phyloP scores from a whole-genome alignment of 2,888 invertebrate species.

The Merodon equestris region DNA sequence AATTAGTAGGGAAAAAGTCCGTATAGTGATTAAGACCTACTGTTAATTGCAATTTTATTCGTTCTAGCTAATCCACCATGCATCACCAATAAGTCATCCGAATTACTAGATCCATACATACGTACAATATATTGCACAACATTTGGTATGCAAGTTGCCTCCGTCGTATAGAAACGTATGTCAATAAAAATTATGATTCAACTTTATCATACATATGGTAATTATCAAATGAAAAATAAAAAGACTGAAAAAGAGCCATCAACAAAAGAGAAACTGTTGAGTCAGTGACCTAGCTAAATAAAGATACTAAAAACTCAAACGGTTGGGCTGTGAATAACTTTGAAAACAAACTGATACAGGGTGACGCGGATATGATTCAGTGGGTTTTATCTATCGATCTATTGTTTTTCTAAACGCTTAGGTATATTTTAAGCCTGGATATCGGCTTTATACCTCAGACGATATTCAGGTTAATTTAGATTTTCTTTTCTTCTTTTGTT shows the following conservation, averaged over 20 bases:
- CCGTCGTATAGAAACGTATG: background rate
- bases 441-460: too few species aligned
- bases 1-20: background rate
- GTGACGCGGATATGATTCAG: constrained; percentile 4
- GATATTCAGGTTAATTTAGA: too few species aligned
- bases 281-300: constrained; percentile 45
- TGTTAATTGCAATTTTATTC: constrained; percentile 37
- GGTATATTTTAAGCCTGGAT: too few species aligned
- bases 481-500: too few species aligned
- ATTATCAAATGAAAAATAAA: constrained; percentile 40
- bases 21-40: constrained; percentile 29
- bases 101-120: background rate
- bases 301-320: background rate
- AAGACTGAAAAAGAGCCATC: background rate
- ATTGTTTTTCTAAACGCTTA: too few species aligned
- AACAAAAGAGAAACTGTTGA: constrained; percentile 12
- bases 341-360: constrained; percentile 6
- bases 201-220: constrained; percentile 38
- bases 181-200: constrained; percentile 56
- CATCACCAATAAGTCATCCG: constrained; percentile 40
- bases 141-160: too few species aligned
- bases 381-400: too few species aligned
- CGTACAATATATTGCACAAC: too few species aligned
- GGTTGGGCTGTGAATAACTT: background rate
- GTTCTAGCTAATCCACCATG: constrained; percentile 14